Evolutionary conservation across 2,113 vertebrate species (phyloP).

Genomic region (Myotis brandtii): DNA sequence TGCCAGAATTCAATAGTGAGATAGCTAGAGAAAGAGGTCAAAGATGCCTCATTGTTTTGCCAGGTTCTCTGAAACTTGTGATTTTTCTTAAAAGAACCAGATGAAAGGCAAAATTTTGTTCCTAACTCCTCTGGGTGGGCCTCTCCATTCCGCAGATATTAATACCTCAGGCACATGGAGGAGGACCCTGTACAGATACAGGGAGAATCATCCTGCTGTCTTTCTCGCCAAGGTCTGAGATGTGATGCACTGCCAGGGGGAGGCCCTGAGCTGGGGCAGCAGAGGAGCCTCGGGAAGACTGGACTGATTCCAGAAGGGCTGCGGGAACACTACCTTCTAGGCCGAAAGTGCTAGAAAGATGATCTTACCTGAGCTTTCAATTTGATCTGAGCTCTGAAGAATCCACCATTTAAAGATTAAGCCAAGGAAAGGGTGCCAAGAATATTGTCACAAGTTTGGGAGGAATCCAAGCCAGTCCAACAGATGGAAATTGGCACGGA

Average conservation of each 20-base stretch:
- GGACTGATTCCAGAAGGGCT: background rate
- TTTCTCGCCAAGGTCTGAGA: background rate
- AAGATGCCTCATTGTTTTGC: background rate
- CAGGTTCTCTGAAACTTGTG: background rate
- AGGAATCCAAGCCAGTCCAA: conserved; percentile 66
- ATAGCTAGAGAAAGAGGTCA: background rate
- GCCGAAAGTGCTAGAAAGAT: conserved; percentile 61
- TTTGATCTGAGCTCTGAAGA: conserved; percentile 33
- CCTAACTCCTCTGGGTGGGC: background rate
- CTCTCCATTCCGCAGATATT: background rate
- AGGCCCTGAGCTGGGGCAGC: background rate
- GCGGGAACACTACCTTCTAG: background rate
- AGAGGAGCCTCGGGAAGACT: background rate
- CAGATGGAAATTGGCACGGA: conserved; percentile 77
- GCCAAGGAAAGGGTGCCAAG: conserved; percentile 58
- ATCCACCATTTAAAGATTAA: conserved; percentile 64
- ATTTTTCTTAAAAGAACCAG: conserved; percentile 5
- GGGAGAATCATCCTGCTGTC: background rate
- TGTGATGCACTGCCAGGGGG: rapidly evolving
- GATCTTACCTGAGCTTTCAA: conserved; percentile 60
- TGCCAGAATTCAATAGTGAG: background rate
- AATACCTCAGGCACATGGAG: background rate
- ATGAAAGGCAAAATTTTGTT: background rate
- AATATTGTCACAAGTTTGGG: conserved; percentile 75
- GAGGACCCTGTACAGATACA: background rate